Percentiles rank a stretch among this genome's conserved stretches.
These are phyloP conservation scores for Phragmatobia fuliginosa DNA, from an alignment of 2,888 invertebrate species.

Conservation along the genomic window DNA sequence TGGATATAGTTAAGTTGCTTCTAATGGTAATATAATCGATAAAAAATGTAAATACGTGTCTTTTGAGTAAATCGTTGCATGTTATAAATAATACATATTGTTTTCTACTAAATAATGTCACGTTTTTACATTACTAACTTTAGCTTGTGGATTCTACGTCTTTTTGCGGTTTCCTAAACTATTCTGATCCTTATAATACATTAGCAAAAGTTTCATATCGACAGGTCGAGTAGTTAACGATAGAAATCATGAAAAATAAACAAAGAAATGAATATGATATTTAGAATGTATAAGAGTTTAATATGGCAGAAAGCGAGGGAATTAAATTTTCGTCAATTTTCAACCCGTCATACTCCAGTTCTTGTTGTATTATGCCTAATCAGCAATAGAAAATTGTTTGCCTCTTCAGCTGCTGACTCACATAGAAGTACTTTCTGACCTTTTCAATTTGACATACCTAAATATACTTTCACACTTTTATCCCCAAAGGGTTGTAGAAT, in stretches of 20 bases:
- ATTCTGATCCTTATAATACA: neutral
- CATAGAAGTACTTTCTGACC: neutral
- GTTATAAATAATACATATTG: constrained; percentile 6
- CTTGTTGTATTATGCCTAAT: neutral
- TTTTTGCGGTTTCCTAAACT: neutral
- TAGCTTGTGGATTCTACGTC: neutral
- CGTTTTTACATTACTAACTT: neutral
- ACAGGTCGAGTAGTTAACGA: neutral
- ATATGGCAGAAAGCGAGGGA: neutral
- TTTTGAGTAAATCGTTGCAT: neutral
- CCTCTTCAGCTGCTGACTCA: neutral
- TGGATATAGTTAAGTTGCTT: neutral
- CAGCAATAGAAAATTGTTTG: neutral
- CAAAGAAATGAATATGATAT: neutral
- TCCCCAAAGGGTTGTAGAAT: neutral
- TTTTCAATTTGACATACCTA: neutral
- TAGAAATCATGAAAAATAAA: neutral
- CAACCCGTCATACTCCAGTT: neutral
- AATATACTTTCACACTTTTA: neutral
- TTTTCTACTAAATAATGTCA: neutral
- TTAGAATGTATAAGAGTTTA: neutral
- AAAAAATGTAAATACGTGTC: constrained; percentile 4
- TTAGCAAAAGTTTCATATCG: neutral
- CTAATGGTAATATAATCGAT: neutral
- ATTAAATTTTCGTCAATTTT: neutral